Base-by-base conservation (phyloP, 2,888 invertebrate species). In the Rhingia campestris region DNA sequence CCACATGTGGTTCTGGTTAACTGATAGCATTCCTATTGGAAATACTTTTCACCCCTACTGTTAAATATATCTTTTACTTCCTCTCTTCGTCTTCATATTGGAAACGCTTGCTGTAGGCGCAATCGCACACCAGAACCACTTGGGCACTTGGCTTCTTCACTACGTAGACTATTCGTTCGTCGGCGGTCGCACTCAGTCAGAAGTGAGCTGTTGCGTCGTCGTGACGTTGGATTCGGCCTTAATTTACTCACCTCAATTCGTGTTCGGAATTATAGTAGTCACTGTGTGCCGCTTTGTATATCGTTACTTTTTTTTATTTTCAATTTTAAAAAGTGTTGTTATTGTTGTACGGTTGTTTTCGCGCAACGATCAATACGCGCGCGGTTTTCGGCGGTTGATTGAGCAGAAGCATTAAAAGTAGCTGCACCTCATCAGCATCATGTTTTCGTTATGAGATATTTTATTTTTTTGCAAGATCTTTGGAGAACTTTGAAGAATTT, bases 101-200 rank as follows among this genome's bases (percentile, higher is more conserved):
- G 70, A 33, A 75, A 82, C 69, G 70, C 69, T 74, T 80, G 64
- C 84, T 66, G 80, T 80, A 84, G 84, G 80, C 84, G 84, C 80
- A 84, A 59, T 59, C 74, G 80, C 75, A 80, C 12, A 73, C 47
- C 73, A 84, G 80, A 84, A 80, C 80, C 69, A 79, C 84, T 81
- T 81, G 81, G 69, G 22, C 22, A 22, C 75, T 82, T 79, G 82
- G 73, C 67, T 82, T 84, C 79, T 69, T 74, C 64, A 70, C 82
- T 75, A 84, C 80, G 70, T 74, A 56, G 63, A 41, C 69, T 72
- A 64, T 61, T 61, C 79, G 56, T 69, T 84, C 80, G 45, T 49
- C 61, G n/a, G 6, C 37, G 14, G 47, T 47, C 77, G 58, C 64
- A 84, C 64, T 84, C 84, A 84, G 84, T 84, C 59, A 80, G 70